Evolutionary conservation across 2,797 vertebrate species (phyloP).

Genomic region (Tenualosa ilisha): DNA sequence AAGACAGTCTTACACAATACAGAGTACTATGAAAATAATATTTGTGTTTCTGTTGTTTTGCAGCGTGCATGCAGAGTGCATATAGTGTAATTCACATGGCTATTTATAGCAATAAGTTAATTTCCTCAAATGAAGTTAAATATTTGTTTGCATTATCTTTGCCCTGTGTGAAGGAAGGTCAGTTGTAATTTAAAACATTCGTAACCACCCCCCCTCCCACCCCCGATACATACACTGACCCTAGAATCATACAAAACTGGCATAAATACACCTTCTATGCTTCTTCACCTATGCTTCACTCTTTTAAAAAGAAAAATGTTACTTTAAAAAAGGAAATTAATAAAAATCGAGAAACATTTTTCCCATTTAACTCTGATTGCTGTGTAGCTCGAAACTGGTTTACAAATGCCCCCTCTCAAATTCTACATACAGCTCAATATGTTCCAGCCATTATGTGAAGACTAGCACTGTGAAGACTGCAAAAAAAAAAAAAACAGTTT

Average conservation of each 20-base stretch:
- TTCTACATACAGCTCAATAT: not conserved
- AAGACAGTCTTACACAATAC: not conserved
- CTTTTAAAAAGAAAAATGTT: too few species aligned
- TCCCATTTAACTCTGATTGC: not conserved
- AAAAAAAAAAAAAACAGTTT: slow-evolving; percentile 8
- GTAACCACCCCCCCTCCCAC: too few species aligned
- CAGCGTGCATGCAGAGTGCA: too few species aligned
- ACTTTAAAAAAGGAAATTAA: too few species aligned
- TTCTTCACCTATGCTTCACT: too few species aligned
- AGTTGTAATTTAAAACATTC: not conserved
- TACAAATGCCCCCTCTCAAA: not conserved
- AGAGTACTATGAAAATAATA: not conserved
- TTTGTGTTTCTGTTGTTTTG: not conserved
- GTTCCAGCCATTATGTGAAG: not conserved
- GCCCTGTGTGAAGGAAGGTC: not conserved
- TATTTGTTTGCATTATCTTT: not conserved
- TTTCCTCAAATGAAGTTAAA: not conserved
- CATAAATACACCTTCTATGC: too few species aligned
- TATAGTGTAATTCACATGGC: not conserved
- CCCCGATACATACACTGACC: not conserved
- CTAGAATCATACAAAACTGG: not conserved
- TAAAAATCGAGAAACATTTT: not conserved
- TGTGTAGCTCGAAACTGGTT: not conserved
- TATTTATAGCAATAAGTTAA: not conserved
- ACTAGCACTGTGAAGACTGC: not conserved